Percentiles rank a stretch among this genome's conserved stretches.
Conservation (phyloP, 2,888 invertebrate genomes). For the Dexiosoma caninum region DNA sequence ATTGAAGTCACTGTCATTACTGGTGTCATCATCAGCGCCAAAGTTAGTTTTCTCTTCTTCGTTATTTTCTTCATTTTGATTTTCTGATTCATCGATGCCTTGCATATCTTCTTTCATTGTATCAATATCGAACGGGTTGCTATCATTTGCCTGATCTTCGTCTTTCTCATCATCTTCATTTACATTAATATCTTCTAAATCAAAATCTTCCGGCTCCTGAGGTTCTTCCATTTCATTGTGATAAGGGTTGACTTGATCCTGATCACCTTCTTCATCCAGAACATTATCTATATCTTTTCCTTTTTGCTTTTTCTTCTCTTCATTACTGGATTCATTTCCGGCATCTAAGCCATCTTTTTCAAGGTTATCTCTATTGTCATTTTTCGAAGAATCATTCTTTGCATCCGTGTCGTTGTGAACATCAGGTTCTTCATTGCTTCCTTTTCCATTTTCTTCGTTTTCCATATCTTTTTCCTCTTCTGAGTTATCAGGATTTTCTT, state of each 20-base stretch:
- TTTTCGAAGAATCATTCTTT: conserved; percentile 80
- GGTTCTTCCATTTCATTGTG: conserved; percentile 88
- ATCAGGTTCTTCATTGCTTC: conserved; percentile 87
- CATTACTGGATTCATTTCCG: conserved; percentile 70
- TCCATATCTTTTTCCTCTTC: conserved; percentile 80
- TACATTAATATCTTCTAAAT: conserved; percentile 91
- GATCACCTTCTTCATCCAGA: conserved; percentile 88
- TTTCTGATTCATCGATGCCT: conserved; percentile 74
- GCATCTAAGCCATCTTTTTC: conserved; percentile 78
- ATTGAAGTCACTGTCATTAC: conserved; percentile 79
- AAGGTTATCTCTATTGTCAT: conserved; percentile 79
- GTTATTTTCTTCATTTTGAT: conserved; percentile 61
- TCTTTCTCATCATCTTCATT: conserved; percentile 85
- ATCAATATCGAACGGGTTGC: conserved; percentile 92
- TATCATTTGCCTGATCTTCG: conserved; percentile 81
- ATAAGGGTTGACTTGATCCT: conserved; percentile 88
- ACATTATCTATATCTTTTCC: conserved; percentile 88
- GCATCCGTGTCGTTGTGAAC: conserved; percentile 77
- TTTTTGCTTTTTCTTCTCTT: conserved; percentile 78
- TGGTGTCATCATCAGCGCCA: conserved; percentile 79
- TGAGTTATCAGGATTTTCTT: conserved; percentile 88
- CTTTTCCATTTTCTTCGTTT: conserved; percentile 83
- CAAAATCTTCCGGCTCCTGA: conserved; percentile 91
- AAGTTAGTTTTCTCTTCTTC: conserved; percentile 78
- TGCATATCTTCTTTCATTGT: conserved; percentile 82